Percentiles rank a stretch among this genome's conserved stretches.
These are phyloP conservation scores for Carduelis carduelis DNA, from an alignment of 2,797 vertebrate species.

Conservation along the genomic window DNA sequence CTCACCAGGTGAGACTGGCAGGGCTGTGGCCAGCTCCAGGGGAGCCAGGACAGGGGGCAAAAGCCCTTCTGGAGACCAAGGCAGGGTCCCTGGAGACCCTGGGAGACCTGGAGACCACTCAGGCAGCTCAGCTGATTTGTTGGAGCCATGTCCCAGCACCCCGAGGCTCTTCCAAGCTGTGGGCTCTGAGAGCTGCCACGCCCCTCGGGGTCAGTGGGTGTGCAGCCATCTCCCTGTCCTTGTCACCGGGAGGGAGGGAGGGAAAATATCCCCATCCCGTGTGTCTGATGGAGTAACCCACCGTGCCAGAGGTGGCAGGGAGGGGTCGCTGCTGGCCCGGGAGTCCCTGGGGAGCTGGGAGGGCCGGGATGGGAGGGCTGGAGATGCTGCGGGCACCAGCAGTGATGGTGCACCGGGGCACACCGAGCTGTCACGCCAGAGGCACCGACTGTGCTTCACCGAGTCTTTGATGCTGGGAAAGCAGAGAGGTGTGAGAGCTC, in stretches of 20 bases:
- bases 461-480: background rate
- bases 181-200: fast-evolving
- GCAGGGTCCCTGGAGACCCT: background rate
- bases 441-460: background rate
- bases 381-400: background rate
- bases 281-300: background rate
- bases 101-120: background rate
- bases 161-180: background rate
- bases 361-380: background rate
- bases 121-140: background rate
- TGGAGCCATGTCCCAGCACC: background rate
- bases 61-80: background rate
- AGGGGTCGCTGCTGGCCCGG: background rate
- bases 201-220: background rate
- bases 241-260: background rate
- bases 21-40: background rate
- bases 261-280: background rate
- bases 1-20: conserved; percentile 87
- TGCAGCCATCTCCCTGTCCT: background rate
- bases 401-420: background rate
- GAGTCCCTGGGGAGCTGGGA: background rate
- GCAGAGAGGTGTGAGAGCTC: background rate
- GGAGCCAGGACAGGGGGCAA: background rate
- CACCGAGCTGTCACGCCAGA: fast-evolving
- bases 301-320: background rate